These are phyloP conservation scores for Brevimyrus niger DNA, from an alignment of 2,113 vertebrate genomes.

Conservation along the genomic window DNA sequence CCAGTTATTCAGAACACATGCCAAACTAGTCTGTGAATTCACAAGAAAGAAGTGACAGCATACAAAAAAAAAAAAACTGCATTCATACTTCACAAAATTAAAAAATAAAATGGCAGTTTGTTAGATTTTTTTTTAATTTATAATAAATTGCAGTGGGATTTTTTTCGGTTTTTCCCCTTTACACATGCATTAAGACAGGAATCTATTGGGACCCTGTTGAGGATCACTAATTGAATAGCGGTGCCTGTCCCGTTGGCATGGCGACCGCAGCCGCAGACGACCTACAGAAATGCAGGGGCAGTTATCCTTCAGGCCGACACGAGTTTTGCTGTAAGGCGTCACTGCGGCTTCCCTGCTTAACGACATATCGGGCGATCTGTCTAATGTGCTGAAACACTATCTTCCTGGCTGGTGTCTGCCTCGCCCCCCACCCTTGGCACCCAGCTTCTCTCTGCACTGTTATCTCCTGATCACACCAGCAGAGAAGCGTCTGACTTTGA, in stretches of 20 bases:
- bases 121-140: neutral
- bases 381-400: neutral
- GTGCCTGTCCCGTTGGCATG: neutral
- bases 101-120: neutral
- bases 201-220: neutral
- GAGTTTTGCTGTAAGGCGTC: neutral
- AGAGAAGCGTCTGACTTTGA: conserved; percentile 13
- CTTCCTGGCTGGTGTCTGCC: neutral
- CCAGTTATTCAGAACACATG: neutral
- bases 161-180: neutral
- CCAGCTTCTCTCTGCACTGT: conserved; percentile 20
- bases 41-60: neutral
- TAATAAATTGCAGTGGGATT: neutral
- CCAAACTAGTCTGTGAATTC: neutral
- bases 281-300: neutral
- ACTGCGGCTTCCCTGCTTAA: neutral
- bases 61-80: neutral
- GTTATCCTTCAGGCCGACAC: neutral
- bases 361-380: neutral
- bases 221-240: neutral
- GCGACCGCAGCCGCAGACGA: neutral
- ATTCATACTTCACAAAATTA: neutral
- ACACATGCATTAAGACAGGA: neutral
- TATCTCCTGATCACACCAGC: conserved; percentile 19
- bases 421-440: neutral